Evolutionary conservation across 2,888 invertebrate species (phyloP).

Genomic region (Chloromyia formosa): DNA sequence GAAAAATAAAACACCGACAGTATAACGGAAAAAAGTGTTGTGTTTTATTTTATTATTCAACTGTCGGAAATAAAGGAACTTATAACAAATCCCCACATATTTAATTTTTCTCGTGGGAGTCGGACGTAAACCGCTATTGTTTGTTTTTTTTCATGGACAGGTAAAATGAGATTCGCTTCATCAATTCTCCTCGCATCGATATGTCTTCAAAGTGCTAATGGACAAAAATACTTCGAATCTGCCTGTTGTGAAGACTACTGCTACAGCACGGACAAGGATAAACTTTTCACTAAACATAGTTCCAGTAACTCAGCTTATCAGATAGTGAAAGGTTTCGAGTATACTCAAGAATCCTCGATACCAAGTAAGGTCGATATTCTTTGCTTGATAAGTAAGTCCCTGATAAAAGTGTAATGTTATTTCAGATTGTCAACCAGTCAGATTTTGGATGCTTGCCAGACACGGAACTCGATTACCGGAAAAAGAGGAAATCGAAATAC

Average conservation of each 20-base stretch:
- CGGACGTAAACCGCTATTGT: no score
- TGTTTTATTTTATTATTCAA: no score
- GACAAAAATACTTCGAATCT: not conserved
- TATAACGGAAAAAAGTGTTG: no score
- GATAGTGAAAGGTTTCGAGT: constrained; percentile 66
- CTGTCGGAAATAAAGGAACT: no score
- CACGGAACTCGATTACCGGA: constrained; percentile 77
- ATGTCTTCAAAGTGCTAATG: not conserved
- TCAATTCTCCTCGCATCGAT: no score
- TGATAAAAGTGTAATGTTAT: not conserved
- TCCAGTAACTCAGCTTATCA: constrained; percentile 81
- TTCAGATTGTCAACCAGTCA: constrained; percentile 75
- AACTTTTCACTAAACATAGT: constrained; percentile 66
- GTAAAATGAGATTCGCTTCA: no score
- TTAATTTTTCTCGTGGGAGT: no score
- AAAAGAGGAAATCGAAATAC: constrained; percentile 65
- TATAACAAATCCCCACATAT: no score
- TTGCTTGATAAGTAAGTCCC: not conserved
- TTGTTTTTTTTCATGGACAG: no score
- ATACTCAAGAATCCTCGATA: constrained; percentile 10
- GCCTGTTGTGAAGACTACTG: constrained; percentile 56
- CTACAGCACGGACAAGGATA: constrained; percentile 58
- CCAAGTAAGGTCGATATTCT: constrained; percentile 35
- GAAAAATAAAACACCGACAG: no score
- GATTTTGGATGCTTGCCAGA: constrained; percentile 77